phyloP scores from a whole-genome alignment of 2,888 invertebrate genomes.

The Chymomyza procnemis region DNA sequence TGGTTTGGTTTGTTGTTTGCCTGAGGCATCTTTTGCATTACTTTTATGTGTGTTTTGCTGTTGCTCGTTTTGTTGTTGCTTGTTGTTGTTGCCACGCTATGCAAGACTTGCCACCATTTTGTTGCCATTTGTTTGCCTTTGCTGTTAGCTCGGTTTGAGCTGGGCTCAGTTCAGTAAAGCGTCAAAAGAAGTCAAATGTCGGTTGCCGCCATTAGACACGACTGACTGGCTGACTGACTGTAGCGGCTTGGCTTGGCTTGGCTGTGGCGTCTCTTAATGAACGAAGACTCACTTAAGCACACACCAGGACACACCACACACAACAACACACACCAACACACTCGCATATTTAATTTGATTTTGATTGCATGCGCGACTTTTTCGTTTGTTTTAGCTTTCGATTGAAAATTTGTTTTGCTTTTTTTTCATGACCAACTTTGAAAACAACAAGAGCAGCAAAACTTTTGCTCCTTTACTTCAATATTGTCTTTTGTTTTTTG shows the following conservation, averaged over 20 bases:
- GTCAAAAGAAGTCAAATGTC: neutral
- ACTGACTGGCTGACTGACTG: neutral
- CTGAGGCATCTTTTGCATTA: neutral
- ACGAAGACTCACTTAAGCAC: constrained; percentile 39
- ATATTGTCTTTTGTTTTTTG: neutral
- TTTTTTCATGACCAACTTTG: neutral
- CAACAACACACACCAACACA: neutral
- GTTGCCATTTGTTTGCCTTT: constrained; percentile 25
- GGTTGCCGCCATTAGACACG: neutral
- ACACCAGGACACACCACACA: constrained; percentile 5
- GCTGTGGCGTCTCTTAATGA: constrained; percentile 39
- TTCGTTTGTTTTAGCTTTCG: neutral
- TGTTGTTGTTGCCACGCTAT: constrained; percentile 23
- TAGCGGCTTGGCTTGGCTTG: neutral
- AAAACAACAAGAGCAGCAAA: neutral
- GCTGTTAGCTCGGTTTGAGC: neutral
- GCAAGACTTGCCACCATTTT: constrained; percentile 30
- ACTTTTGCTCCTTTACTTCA: neutral
- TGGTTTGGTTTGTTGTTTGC: too few relatives aligned
- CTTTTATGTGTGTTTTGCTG: neutral
- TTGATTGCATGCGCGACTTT: constrained; percentile 53
- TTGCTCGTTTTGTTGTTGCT: neutral
- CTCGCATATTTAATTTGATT: constrained; percentile 53
- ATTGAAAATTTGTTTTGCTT: neutral
- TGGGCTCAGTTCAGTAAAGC: neutral